Evolutionary conservation across 2,113 vertebrate genomes (phyloP).

Genomic region (Archocentrus centrarchus): DNA sequence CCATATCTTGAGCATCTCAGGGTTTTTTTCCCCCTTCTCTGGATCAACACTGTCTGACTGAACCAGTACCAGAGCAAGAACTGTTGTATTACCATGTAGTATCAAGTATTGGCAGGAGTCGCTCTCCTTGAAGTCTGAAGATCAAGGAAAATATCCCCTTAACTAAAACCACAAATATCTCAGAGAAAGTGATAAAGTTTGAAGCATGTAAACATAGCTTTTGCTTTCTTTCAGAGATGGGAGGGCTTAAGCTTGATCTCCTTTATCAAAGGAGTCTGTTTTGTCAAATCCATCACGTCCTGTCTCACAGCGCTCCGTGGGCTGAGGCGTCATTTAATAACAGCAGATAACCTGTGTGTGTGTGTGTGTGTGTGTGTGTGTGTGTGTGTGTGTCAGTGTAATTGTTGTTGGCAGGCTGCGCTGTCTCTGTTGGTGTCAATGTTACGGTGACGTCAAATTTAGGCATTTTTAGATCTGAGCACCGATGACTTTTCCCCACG

Average conservation of each 20-base stretch:
- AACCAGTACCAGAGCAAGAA: slow-evolving; percentile 24
- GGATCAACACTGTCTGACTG: slow-evolving; percentile 6
- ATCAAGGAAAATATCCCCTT: slow-evolving; percentile 51
- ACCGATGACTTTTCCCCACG: background rate
- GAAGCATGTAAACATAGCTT: slow-evolving; percentile 59
- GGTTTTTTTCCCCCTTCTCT: background rate
- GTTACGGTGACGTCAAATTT: slow-evolving; percentile 53
- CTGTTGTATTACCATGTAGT: background rate
- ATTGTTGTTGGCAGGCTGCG: slow-evolving; percentile 58
- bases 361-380: slow-evolving; percentile 48
- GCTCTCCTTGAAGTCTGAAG: slow-evolving; percentile 25
- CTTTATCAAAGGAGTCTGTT: slow-evolving; percentile 47
- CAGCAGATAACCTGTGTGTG: slow-evolving; percentile 55
- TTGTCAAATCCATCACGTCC: slow-evolving; percentile 49
- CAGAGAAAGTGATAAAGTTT: slow-evolving; percentile 28
- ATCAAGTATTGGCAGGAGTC: slow-evolving; percentile 29
- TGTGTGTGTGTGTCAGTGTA: slow-evolving; percentile 23
- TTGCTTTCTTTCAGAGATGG: slow-evolving; percentile 40
- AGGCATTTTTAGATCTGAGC: slow-evolving; percentile 20
- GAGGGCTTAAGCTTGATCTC: slow-evolving; percentile 38
- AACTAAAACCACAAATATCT: slow-evolving; percentile 18
- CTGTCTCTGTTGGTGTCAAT: slow-evolving; percentile 51
- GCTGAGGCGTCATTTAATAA: slow-evolving; percentile 38
- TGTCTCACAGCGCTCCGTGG: background rate
- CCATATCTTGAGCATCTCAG: background rate